Evolutionary conservation across 2,797 vertebrate genomes (phyloP).

Genomic region (Chrosomus eos): DNA sequence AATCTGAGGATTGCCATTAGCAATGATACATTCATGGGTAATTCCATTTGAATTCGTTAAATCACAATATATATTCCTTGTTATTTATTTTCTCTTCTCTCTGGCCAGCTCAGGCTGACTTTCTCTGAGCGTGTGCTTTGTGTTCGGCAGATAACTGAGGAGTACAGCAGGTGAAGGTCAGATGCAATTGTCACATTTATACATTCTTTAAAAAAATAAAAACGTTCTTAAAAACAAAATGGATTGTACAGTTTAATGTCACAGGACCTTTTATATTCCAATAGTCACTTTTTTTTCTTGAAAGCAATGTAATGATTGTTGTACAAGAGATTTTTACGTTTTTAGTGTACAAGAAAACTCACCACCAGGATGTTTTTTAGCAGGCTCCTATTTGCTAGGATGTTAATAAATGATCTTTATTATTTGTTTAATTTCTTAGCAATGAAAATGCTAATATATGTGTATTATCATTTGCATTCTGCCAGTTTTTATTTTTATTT

Average conservation of each 20-base stretch:
- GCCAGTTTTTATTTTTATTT: too few relatives aligned
- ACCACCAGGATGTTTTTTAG: too few relatives aligned
- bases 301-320: neutral
- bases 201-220: neutral
- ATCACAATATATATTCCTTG: neutral
- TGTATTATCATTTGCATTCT: too few relatives aligned
- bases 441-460: neutral
- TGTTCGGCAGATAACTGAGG: constrained; percentile 58
- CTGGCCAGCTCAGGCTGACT: constrained; percentile 46
- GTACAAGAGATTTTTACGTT: neutral
- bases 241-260: neutral
- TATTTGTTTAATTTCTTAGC: neutral
- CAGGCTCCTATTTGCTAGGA: too few relatives aligned
- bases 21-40: neutral
- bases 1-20: constrained; percentile 14
- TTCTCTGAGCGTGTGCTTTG: constrained; percentile 68
- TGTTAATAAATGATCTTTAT: too few relatives aligned
- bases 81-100: constrained; percentile 46
- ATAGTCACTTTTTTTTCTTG: neutral
- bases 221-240: neutral
- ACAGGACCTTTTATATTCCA: neutral
- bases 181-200: constrained; percentile 18
- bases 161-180: constrained; percentile 57
- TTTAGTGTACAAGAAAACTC: neutral
- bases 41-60: neutral